phyloP scores from a whole-genome alignment of 2,888 invertebrate genomes.

The Stomorhina lunata region DNA sequence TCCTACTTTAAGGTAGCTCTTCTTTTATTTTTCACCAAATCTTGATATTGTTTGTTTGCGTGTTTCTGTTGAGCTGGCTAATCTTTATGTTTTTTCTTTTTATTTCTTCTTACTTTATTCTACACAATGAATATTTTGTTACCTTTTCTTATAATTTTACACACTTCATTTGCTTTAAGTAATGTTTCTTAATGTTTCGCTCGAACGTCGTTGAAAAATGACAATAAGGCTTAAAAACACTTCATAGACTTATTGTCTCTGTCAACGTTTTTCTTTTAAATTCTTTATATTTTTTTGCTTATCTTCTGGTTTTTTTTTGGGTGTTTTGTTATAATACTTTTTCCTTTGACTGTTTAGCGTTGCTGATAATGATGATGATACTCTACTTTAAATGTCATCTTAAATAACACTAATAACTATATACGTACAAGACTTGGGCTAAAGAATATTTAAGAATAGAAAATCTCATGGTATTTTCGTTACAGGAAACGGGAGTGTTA shows the following conservation, averaged over 20 bases:
- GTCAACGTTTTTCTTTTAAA: slow-evolving; percentile 69
- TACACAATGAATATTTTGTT: slow-evolving; percentile 62
- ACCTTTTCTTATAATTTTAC: slow-evolving; percentile 61
- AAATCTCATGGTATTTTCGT: background rate
- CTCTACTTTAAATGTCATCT: slow-evolving; percentile 65
- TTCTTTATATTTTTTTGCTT: background rate
- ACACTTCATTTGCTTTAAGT: slow-evolving; percentile 71
- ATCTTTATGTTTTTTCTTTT: slow-evolving; percentile 59
- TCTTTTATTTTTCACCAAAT: slow-evolving; percentile 36
- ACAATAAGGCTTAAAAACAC: slow-evolving; percentile 76
- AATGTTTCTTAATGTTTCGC: too few relatives aligned
- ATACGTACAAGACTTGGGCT: slow-evolving; percentile 32
- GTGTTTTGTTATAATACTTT: slow-evolving; percentile 47
- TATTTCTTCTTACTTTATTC: background rate
- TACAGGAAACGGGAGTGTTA: slow-evolving; percentile 35
- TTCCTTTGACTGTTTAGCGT: slow-evolving; percentile 47
- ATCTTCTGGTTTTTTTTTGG: slow-evolving; percentile 18
- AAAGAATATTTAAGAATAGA: slow-evolving; percentile 9
- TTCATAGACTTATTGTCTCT: slow-evolving; percentile 75
- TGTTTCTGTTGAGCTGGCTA: slow-evolving; percentile 64
- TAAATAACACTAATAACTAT: slow-evolving; percentile 64
- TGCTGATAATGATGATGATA: slow-evolving; percentile 56
- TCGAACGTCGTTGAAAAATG: too few relatives aligned
- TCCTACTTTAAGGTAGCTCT: slow-evolving; percentile 15
- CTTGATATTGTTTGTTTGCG: slow-evolving; percentile 60